phyloP scores from a whole-genome alignment of 2,888 invertebrate genomes.

The Strigamia crassipes region DNA sequence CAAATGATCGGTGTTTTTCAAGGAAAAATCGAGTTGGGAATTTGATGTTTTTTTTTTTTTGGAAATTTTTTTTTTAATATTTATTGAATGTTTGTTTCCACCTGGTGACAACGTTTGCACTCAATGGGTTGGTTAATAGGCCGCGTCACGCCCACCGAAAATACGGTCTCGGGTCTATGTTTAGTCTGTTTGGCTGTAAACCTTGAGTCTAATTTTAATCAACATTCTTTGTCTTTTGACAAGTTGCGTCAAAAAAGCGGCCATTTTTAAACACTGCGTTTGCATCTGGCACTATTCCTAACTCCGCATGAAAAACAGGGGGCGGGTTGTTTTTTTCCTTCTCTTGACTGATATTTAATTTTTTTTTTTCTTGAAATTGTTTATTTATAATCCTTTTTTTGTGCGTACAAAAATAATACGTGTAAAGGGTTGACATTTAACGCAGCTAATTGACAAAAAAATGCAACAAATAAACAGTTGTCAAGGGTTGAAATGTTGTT shows the following conservation, averaged over 20 bases:
- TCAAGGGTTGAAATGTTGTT: background rate
- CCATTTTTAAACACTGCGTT: constrained; percentile 1
- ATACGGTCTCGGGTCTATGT: background rate
- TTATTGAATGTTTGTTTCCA: background rate
- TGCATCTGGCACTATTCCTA: background rate
- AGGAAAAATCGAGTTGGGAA: no score
- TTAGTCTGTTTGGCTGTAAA: constrained; percentile 28
- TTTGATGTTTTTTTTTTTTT: no score
- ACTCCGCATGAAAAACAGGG: background rate
- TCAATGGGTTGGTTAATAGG: constrained; percentile 20
- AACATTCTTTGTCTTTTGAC: constrained; percentile 19
- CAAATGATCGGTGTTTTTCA: no score
- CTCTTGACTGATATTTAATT: background rate
- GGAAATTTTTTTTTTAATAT: no score
- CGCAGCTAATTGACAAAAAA: no score
- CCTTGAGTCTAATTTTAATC: constrained; percentile 20
- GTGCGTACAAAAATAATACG: background rate
- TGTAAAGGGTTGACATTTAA: no score
- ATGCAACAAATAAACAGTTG: background rate
- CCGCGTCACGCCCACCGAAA: constrained; percentile 25
- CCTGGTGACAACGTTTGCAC: background rate
- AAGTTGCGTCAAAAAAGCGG: constrained; percentile 7
- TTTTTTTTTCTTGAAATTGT: background rate
- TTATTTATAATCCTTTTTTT: background rate
- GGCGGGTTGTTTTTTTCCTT: background rate